Conservation (phyloP, 1,140 invertebrate genomes). For the Atopsyche davidsoni region DNA sequence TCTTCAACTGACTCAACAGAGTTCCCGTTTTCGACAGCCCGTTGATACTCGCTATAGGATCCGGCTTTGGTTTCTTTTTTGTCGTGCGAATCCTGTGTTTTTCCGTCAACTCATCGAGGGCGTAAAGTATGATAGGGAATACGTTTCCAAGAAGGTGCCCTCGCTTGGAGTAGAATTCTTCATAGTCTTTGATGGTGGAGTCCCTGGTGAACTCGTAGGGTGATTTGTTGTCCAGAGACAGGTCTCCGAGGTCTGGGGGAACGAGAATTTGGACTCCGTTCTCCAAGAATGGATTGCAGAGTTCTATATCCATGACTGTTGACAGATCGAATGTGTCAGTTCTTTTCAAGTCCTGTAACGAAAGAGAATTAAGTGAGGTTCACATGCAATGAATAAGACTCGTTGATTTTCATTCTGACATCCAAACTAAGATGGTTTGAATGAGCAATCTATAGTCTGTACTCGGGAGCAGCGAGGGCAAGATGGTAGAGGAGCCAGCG, state of each 20-base stretch:
- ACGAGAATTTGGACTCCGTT: conserved; percentile 69
- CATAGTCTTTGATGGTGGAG: conserved; percentile 36
- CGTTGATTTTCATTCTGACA: too few relatives aligned
- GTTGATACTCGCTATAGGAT: conserved; percentile 2
- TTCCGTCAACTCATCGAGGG: conserved; percentile 34
- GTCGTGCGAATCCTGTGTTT: not conserved
- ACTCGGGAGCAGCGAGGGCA: too few relatives aligned
- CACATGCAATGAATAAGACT: too few relatives aligned
- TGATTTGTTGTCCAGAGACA: conserved; percentile 36
- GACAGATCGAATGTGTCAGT: conserved; percentile 53
- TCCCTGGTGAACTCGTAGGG: conserved; percentile 34
- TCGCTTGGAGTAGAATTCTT: conserved; percentile 40
- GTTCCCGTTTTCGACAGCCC: not conserved
- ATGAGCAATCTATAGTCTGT: too few relatives aligned
- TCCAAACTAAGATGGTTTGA: too few relatives aligned
- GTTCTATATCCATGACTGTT: conserved; percentile 67
- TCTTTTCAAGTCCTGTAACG: conserved; percentile 61
- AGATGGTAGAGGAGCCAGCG: too few relatives aligned
- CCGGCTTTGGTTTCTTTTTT: not conserved
- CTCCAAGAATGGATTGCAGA: conserved; percentile 64
- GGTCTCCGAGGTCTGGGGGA: conserved; percentile 54
- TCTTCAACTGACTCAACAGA: conserved; percentile 7
- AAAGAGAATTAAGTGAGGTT: too few relatives aligned
- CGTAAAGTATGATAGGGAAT: conserved; percentile 41
- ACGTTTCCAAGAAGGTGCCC: conserved; percentile 37